Conservation (phyloP, 1,140 invertebrate species). For the Goniozus legneri region DNA sequence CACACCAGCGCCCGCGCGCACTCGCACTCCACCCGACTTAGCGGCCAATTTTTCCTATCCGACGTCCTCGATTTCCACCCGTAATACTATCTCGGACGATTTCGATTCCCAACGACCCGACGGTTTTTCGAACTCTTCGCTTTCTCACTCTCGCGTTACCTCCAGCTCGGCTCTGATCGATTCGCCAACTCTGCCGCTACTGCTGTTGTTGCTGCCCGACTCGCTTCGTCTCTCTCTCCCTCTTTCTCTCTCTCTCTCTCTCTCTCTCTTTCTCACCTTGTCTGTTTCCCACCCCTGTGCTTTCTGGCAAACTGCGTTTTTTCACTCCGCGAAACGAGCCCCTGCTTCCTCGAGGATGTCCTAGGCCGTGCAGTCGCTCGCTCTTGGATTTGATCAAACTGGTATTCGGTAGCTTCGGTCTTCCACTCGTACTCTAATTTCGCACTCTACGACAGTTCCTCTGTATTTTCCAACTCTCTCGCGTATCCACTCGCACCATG, state of each 20-base stretch:
- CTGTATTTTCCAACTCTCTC: too few relatives aligned
- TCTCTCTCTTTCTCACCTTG: too few relatives aligned
- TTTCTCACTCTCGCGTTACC: neutral
- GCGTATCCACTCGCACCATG: too few relatives aligned
- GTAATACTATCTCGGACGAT: neutral
- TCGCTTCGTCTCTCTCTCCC: slow-evolving; percentile 6
- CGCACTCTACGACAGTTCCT: too few relatives aligned
- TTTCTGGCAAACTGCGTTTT: too few relatives aligned
- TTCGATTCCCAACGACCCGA: slow-evolving; percentile 2
- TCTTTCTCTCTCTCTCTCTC: slow-evolving; percentile 9
- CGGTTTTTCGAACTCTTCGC: slow-evolving; percentile 5
- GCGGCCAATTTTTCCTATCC: slow-evolving; percentile 3
- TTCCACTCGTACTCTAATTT: too few relatives aligned
- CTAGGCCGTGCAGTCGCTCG: too few relatives aligned
- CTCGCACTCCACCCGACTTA: slow-evolving; percentile 8
- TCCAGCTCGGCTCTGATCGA: neutral
- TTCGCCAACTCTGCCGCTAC: neutral
- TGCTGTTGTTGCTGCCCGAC: slow-evolving; percentile 6
- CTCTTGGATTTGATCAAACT: too few relatives aligned
- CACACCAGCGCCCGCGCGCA: neutral
- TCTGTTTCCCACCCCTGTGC: slow-evolving; percentile 1
- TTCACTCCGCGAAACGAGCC: too few relatives aligned
- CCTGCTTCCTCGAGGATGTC: too few relatives aligned
- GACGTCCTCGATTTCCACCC: slow-evolving; percentile 11
- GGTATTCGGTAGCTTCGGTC: too few relatives aligned